Evolutionary conservation across 2,113 vertebrate genomes (phyloP).

Genomic region (Hyla sarda): DNA sequence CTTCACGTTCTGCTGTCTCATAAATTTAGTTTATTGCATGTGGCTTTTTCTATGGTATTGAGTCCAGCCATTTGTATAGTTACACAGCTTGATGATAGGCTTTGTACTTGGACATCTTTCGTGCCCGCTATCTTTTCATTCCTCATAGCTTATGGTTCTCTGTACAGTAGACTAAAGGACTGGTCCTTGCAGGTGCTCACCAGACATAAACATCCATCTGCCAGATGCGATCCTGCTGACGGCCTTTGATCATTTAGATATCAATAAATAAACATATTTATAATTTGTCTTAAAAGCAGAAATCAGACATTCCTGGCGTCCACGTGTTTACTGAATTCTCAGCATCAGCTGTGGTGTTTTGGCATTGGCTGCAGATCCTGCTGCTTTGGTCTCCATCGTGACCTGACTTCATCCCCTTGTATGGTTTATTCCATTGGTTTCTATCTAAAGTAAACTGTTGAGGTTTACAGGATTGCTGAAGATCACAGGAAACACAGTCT

Average conservation of each 20-base stretch:
- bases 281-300: not conserved
- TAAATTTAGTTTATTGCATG: not conserved
- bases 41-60: no score
- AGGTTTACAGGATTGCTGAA: not conserved
- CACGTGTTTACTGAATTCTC: conserved; percentile 7
- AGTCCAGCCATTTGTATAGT: not conserved
- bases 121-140: not conserved
- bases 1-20: not conserved
- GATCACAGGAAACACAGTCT: not conserved
- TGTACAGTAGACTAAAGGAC: not conserved
- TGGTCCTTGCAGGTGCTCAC: not conserved
- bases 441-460: not conserved
- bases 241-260: conserved; percentile 1
- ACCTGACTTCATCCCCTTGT: conserved; percentile 15
- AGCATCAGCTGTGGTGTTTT: not conserved
- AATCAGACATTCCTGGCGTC: not conserved
- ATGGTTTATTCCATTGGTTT: not conserved
- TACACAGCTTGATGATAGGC: not conserved
- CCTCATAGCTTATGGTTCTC: not conserved
- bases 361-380: not conserved
- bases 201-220: conserved; percentile 3
- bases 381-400: not conserved
- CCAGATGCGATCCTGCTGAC: conserved; percentile 20
- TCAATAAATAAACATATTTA: conserved; percentile 32
- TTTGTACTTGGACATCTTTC: not conserved